phyloP scores from a whole-genome alignment of 2,888 invertebrate species.

The Rambutsinella grinnellia region DNA sequence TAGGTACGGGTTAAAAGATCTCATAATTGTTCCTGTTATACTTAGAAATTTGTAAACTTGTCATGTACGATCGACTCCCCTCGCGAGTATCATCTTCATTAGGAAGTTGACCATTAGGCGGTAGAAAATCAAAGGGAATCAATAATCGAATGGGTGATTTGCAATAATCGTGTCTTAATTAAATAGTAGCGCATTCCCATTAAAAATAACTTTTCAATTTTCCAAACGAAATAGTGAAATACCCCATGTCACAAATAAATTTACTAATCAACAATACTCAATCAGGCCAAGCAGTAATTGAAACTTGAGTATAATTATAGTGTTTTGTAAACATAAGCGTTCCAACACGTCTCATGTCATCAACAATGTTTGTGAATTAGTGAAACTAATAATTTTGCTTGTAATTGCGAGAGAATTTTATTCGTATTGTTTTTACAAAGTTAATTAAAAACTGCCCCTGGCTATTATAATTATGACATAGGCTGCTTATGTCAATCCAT shows the following conservation, averaged over 20 bases:
- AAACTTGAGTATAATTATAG: no score
- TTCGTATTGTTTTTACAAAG: neutral
- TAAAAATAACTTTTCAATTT: no score
- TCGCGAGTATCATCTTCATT: neutral
- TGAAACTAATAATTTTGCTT: neutral
- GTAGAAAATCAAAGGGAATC: no score
- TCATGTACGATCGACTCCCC: conserved; percentile 7
- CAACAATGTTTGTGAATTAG: neutral
- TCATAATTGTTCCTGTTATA: neutral
- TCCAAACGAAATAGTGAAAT: no score
- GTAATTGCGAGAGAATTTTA: neutral
- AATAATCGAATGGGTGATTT: no score
- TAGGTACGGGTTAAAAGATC: no score
- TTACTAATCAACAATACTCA: no score
- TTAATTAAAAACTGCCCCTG: neutral
- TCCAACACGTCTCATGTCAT: neutral
- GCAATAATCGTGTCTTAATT: no score
- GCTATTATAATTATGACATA: neutral
- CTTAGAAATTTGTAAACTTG: conserved; percentile 20
- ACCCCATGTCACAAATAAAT: no score
- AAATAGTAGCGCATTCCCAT: no score
- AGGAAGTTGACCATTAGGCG: no score
- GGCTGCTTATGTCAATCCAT: neutral
- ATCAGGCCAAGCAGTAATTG: no score
- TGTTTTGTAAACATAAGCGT: neutral